Base-by-base conservation (phyloP, 2,797 vertebrate genomes). In the Sardinella longiceps region DNA sequence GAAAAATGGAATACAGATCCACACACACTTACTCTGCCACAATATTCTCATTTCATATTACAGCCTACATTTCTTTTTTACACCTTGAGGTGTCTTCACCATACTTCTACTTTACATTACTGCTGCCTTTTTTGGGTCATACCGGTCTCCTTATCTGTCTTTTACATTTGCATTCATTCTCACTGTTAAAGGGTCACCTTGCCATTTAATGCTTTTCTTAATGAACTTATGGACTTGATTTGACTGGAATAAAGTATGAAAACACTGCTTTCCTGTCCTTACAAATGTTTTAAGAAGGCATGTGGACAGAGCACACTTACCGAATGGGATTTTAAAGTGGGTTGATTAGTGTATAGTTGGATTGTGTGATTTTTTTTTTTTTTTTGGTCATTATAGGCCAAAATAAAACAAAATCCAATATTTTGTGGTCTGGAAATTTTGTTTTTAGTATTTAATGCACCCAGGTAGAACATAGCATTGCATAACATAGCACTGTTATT, bases 81-180 rank as follows among this genome's bases (percentile, higher is more conserved):
- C 15, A 37, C 43, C 43, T n/a, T 82, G 30, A 60, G 56, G 56
- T 70, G 15, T 14, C 33, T 53, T 23, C n/a, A n/a, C n/a, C n/a
- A n/a, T n/a, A 53, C 15, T 60, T 60, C 9, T 25, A 1, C 10
- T 5, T n/a, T 7, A 48, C 56, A 25, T 80, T 80, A 81, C 39
- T 74, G 81, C 53, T 39, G 28, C 82, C 46, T 80, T 81, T 86
- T 83, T 50, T 50, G 3, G n/a, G 77, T 81, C 56, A 80, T 84
- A 77, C 23, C 33, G 18, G 33, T 33, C 37, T 23, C 70, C 37
- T 3, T 74, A 15, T 74, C 39, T 37, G 33, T 77, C 66, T 20
- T 63, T 18, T 33, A 39, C 5, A 2, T 74, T 77, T 77, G 70
- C 70, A 77, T 77, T 15, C 70, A 77, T 77, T 15, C 9, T 39